Conservation (phyloP, 2,888 invertebrate species). For the Drosophila kambysellisi region DNA sequence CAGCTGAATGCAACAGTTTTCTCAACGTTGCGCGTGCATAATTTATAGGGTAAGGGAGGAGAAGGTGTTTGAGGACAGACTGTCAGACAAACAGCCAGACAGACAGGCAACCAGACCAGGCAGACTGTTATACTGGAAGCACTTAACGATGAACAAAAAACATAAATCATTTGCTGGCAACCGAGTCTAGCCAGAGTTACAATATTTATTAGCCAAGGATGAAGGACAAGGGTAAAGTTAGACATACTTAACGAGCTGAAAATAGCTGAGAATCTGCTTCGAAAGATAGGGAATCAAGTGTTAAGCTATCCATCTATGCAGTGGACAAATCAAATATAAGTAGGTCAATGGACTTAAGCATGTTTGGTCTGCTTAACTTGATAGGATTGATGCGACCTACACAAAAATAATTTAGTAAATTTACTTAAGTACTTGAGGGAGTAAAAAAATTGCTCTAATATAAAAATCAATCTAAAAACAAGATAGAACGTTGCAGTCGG, state of each 20-base stretch:
- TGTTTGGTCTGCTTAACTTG: background rate
- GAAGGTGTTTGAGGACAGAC: background rate
- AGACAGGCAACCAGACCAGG: background rate
- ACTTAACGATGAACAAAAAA: background rate
- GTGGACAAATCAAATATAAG: background rate
- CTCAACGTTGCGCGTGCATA: conserved; percentile 31
- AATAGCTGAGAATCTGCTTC: background rate
- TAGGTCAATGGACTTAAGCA: background rate
- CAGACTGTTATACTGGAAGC: background rate
- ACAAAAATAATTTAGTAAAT: background rate
- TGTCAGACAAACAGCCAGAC: background rate
- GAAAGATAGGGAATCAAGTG: background rate
- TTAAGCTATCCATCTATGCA: background rate
- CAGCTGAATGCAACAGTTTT: conserved; percentile 42
- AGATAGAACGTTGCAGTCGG: no score
- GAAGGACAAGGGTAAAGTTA: background rate
- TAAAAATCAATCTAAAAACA: background rate
- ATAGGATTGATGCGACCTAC: background rate
- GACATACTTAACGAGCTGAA: background rate
- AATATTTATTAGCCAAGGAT: background rate
- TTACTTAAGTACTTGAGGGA: background rate
- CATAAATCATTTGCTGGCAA: conserved; percentile 3
- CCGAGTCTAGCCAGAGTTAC: background rate
- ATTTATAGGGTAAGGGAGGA: conserved; percentile 9
- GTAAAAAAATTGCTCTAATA: background rate